Evolutionary conservation across 2,113 vertebrate species (phyloP), one percentile per base, ranked within the genome.

Genomic region (Oryzias woworae): DNA sequence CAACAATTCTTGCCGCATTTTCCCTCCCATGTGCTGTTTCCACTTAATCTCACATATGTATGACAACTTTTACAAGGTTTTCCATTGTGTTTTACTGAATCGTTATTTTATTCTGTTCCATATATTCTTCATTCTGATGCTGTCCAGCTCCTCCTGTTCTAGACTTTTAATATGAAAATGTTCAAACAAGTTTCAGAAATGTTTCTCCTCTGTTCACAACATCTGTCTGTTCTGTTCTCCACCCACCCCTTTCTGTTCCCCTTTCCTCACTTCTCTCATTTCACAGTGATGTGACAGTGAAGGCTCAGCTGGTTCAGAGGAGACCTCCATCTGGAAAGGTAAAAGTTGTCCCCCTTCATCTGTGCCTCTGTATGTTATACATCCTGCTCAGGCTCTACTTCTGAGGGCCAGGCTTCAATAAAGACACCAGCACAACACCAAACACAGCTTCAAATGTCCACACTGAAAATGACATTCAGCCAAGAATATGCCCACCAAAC

Each of bases 321-420:
- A 56, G 63, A 70, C 64, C 67, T 78, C 69, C 59, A 55, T 68
- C 61, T 57, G 70, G 59, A 57, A 61, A 81, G 84, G 84, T 88
- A 81, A 73, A 77, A 78, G 55, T 36, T 14, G 36, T 46, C 42
- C 24, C 53, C 46, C 17, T 64, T 71, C 17, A 16, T 50, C 26
- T 26, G 26, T 31, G 3, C 54, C 16, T 43, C 48, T 24, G 28
- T 54, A 45, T 43, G 50, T 43, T 72, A 58, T 58, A 61, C 59
- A 44, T 64, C 46, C 60, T 52, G 48, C 61, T 74, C 45, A 18
- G 36, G 46, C 69, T 61, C 62, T 42, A 60, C 71, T 46, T 53
- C 56, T 59, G 48, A 69, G 57, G 44, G 1, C 36, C 66, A 71
- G 15, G 57, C 61, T 36, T 65, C 13, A 46, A 72, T 53, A 43